A percentile compares a stretch with the other conserved stretches of the same genome.
Evolutionary conservation across 2,797 vertebrate species (phyloP).

Genomic region (Helarctos malayanus): DNA sequence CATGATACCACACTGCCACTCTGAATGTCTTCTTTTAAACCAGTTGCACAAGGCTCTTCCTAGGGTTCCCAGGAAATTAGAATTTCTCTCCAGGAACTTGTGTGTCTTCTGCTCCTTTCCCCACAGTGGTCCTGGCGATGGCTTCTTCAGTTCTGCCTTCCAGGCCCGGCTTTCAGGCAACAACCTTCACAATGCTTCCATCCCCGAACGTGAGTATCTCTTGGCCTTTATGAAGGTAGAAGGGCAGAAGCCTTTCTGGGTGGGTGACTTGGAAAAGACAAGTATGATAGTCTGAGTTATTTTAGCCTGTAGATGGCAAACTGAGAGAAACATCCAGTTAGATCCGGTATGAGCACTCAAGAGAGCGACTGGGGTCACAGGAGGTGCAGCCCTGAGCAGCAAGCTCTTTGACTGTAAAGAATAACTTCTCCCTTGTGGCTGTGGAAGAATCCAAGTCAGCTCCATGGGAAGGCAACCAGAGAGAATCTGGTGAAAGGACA

Average conservation of each 20-base stretch:
- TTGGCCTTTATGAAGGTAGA: background rate
- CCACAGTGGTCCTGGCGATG: constrained; percentile 96
- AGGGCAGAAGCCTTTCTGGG: background rate
- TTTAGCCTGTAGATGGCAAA: background rate
- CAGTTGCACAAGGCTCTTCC: background rate
- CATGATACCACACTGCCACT: background rate
- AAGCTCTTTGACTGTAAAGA: background rate
- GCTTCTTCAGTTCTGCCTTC: constrained; percentile 99
- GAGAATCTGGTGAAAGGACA: background rate
- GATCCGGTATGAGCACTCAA: background rate
- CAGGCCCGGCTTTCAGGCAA: constrained; percentile 98
- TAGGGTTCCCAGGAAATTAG: background rate
- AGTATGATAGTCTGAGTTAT: background rate
- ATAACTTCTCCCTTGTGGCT: background rate
- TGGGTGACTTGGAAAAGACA: constrained; percentile 22
- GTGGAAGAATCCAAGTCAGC: background rate
- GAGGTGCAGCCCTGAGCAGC: background rate
- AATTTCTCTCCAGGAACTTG: background rate
- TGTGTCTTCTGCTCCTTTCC: constrained; percentile 38
- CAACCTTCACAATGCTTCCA: constrained; percentile 96
- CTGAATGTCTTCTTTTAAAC: constrained; percentile 46
- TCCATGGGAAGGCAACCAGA: background rate
- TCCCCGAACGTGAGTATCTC: constrained; percentile 96
- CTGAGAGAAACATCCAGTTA: background rate
- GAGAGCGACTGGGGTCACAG: background rate